Percentiles rank a stretch among this genome's conserved stretches.
Conservation (phyloP, 2,797 vertebrate genomes). For the Eospalax fontanierii region DNA sequence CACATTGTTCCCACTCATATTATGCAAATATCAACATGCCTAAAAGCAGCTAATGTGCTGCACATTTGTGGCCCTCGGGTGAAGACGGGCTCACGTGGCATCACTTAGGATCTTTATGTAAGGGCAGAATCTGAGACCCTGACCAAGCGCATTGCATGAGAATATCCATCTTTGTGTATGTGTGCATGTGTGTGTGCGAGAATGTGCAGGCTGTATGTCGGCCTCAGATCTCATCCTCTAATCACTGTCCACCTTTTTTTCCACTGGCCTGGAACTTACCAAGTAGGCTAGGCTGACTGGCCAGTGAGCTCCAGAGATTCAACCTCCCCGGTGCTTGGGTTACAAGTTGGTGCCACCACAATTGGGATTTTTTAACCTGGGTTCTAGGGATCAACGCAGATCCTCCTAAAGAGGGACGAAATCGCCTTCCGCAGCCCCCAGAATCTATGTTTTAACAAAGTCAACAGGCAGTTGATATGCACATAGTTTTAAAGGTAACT, state of each 20-base stretch:
- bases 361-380: background rate
- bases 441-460: background rate
- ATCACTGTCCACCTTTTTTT: background rate
- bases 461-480: background rate
- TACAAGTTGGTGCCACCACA: no score
- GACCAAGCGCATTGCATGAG: background rate
- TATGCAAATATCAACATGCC: constrained; percentile 26
- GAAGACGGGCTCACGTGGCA: background rate
- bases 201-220: background rate
- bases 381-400: background rate
- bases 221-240: background rate
- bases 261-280: background rate
- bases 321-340: background rate
- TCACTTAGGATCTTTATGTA: background rate
- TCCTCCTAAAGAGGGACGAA: background rate
- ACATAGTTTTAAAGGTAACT: background rate
- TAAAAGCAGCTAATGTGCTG: background rate
- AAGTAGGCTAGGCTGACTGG: no score
- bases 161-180: background rate
- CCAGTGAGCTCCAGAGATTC: background rate
- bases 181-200: background rate
- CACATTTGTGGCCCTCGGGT: background rate
- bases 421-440: background rate
- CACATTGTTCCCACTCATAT: background rate
- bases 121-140: background rate